phyloP scores from a whole-genome alignment of 1,140 invertebrate species.

The Drosophila chauvacae region DNA sequence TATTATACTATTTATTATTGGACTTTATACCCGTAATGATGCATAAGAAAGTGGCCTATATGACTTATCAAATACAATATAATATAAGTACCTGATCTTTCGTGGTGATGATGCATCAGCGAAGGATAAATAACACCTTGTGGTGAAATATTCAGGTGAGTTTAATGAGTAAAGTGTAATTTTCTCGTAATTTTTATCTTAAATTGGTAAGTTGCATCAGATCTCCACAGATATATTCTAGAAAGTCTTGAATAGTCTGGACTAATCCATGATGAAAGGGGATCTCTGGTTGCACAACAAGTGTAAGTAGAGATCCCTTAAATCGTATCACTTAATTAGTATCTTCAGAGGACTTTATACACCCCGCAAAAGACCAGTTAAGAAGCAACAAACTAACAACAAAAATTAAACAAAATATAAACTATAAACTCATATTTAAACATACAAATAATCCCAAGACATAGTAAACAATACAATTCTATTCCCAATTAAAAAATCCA shows the following conservation, averaged over 20 bases:
- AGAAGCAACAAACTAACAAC: background rate
- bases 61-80: background rate
- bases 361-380: background rate
- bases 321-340: too few relatives aligned
- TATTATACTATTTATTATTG: background rate
- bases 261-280: too few relatives aligned
- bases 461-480: background rate
- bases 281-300: too few relatives aligned
- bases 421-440: too few relatives aligned
- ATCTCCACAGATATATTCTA: too few relatives aligned
- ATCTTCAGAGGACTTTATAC: background rate
- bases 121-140: slow-evolving; percentile 1
- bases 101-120: slow-evolving; percentile 3
- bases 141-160: background rate
- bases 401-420: background rate
- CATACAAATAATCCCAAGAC: background rate
- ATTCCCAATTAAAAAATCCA: background rate
- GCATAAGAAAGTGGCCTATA: background rate
- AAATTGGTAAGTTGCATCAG: background rate
- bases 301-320: too few relatives aligned
- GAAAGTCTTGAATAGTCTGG: background rate
- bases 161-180: background rate
- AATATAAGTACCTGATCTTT: background rate
- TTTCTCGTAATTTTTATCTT: background rate
- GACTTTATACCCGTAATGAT: background rate